These are phyloP conservation scores for Callocephalon fimbriatum DNA, from an alignment of 2,113 vertebrate genomes.

Conservation along the genomic window DNA sequence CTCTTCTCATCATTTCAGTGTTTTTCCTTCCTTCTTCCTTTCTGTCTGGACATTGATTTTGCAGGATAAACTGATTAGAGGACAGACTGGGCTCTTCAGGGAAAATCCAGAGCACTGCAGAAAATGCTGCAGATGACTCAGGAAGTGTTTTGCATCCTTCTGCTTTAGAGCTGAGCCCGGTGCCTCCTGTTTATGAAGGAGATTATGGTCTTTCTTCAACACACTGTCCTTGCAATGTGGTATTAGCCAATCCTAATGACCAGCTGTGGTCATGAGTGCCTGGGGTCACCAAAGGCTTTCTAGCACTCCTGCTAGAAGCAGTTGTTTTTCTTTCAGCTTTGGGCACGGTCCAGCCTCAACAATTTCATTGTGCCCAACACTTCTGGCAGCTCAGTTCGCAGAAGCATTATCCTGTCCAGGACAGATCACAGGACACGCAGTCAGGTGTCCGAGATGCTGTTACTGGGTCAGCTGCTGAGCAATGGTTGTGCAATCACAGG, in stretches of 20 bases:
- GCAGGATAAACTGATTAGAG: background rate
- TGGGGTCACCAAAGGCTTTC: background rate
- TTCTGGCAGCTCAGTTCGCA: background rate
- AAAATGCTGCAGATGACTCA: background rate
- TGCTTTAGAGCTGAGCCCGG: background rate
- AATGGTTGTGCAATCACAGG: background rate
- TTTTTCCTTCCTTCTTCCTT: background rate
- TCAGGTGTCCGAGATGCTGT: background rate
- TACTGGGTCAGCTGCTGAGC: background rate
- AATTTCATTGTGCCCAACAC: background rate
- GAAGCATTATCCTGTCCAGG: background rate
- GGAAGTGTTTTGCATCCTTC: background rate
- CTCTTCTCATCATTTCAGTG: background rate
- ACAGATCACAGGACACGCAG: background rate
- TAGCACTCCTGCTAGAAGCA: background rate
- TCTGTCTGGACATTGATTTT: background rate
- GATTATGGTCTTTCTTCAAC: background rate
- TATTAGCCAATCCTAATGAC: accelerated
- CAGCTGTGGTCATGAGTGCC: background rate
- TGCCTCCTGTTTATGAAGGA: background rate
- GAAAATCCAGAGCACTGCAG: background rate
- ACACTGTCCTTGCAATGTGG: background rate
- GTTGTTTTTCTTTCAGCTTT: background rate
- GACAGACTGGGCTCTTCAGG: background rate
- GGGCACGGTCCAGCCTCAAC: background rate